Conservation (phyloP, 2,888 invertebrate species). For the Lampropteryx suffumata region DNA sequence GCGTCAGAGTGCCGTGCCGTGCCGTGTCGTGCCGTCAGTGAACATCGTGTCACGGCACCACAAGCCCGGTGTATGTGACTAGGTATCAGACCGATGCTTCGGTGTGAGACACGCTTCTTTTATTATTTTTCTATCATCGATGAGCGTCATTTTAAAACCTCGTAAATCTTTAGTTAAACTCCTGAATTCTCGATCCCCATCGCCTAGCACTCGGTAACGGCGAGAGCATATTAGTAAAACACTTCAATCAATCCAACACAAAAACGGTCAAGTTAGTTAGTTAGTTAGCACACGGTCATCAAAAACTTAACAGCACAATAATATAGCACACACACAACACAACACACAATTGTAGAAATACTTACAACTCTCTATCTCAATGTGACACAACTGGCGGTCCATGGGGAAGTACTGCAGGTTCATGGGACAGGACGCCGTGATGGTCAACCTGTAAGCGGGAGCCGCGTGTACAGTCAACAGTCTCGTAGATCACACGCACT, state of each 20-base stretch:
- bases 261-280: constrained; percentile 16
- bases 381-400: constrained; percentile 95
- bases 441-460: constrained; percentile 88
- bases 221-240: constrained; percentile 3
- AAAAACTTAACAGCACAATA: constrained; percentile 12
- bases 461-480: neutral
- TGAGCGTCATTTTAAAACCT: constrained; percentile 15
- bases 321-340: constrained; percentile 14
- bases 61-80: constrained; percentile 47
- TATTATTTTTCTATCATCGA: constrained; percentile 60
- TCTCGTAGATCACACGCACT: neutral
- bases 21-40: constrained; percentile 24
- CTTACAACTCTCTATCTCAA: constrained; percentile 98
- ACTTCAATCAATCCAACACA: neutral
- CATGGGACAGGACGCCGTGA: constrained; percentile 97
- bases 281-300: constrained; percentile 15
- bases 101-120: constrained; percentile 49
- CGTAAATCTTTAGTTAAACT: neutral
- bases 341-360: constrained; percentile 63
- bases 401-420: constrained; percentile 96
- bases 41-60: constrained; percentile 22
- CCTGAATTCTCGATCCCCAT: constrained; percentile 24
- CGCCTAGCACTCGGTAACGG: constrained; percentile 14
- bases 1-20: constrained; percentile 26
- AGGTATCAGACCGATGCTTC: constrained; percentile 44